Evolutionary conservation across 1,140 invertebrate genomes (phyloP), one percentile per base, ranked within the genome.

Genomic region (Tyrophagus putrescentiae): DNA sequence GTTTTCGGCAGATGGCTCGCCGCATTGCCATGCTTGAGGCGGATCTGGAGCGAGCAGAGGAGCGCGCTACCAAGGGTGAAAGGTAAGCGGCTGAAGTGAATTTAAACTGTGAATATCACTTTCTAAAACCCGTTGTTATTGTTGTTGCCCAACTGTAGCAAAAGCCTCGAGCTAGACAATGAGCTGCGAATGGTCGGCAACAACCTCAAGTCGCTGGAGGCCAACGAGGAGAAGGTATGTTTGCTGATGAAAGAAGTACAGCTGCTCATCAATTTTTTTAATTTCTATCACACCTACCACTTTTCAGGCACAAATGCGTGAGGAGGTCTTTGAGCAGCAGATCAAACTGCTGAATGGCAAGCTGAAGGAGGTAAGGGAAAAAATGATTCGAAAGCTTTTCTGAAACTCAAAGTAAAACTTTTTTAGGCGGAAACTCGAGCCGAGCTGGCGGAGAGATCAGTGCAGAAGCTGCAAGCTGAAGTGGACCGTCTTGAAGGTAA

Each of bases 21-120:
- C 98, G 98, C 82, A 86, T 99, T 82, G 96, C 96, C 77, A 98
- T 99, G 90, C 92, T 98, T 82, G 96, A 99, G 81, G 94, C 94
- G 75, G 96, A 99, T 80, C 82, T 99, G 76, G 96, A 99, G 78
- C 85, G 95, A 79, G 93, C 96, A 67, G 96, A 99, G 82, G 93
- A 98, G 78, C 87, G 96, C 76, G 91, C 96, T 70, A 93, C 98
- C 76, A 80, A 92, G 72, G 94, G 95, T 78, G 96, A 99, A 86
- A 89, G 90, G 94, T 98, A 89, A 82, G 86, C 81, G 32, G 7
- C 27, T 16, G n/a, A 36, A 28, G 18, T 29, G 11, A 5, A 27
- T 44, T 11, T 16, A 1, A 60, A 29, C 1, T 13, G 27, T 34
- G 1, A 60, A 58, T 57, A 5, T 41, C 62, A 29, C 3, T 3